Conservation (phyloP, 1,140 invertebrate species). For the Drosophila subpulchrella region DNA sequence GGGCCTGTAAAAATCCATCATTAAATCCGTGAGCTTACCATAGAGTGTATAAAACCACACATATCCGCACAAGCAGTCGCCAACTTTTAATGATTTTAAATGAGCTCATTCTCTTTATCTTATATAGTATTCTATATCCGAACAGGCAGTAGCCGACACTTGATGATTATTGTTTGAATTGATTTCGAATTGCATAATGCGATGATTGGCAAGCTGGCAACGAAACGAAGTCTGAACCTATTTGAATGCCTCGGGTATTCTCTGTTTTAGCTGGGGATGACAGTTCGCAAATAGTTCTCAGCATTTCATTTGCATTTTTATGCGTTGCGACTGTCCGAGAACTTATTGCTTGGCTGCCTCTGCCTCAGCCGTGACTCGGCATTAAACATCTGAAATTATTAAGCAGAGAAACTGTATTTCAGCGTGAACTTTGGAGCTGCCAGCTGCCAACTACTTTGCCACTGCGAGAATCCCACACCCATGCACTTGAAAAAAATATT, state of each 20-base stretch:
- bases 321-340: constrained; percentile 48
- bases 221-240: constrained; percentile 31
- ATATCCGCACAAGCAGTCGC: background rate
- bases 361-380: constrained; percentile 60
- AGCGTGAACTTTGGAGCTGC: constrained; percentile 49
- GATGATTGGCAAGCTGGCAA: constrained; percentile 19
- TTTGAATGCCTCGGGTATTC: constrained; percentile 47
- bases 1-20: too few species aligned
- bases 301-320: constrained; percentile 62
- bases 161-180: constrained; percentile 10
- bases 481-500: constrained; percentile 6
- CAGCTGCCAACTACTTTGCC: constrained; percentile 37
- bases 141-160: constrained; percentile 4
- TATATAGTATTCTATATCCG: background rate
- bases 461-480: constrained; percentile 16
- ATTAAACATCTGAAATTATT: constrained; percentile 55
- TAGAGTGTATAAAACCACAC: too few species aligned
- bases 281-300: constrained; percentile 48
- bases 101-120: background rate
- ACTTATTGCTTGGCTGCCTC: constrained; percentile 44
- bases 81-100: background rate
- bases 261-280: constrained; percentile 21
- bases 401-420: constrained; percentile 36
- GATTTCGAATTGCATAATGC: constrained; percentile 49
- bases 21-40: too few species aligned